Evolutionary conservation across 2,888 invertebrate genomes (phyloP).

Genomic region (Trachelus stipa): DNA sequence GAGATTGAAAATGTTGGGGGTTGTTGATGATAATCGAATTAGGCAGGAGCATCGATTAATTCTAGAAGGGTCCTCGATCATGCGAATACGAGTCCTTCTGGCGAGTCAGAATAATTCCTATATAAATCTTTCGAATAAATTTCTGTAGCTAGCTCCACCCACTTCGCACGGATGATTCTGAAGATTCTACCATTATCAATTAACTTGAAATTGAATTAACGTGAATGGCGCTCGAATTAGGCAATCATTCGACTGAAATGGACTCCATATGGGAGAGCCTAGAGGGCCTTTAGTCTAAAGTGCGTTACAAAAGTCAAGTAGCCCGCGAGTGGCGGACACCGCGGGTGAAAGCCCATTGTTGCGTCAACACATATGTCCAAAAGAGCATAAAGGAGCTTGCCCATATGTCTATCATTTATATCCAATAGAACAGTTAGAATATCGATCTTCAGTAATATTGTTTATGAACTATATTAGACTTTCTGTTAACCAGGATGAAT

Average conservation of each 20-base stretch:
- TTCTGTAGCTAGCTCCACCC: neutral
- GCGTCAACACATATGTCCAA: conserved; percentile 64
- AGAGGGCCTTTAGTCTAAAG: conserved; percentile 31
- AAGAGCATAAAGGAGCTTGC: conserved; percentile 51
- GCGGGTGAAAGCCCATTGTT: conserved; percentile 58
- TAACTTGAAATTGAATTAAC: conserved; percentile 52
- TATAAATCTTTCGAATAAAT: neutral
- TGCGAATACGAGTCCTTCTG: neutral
- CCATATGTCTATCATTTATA: conserved; percentile 18
- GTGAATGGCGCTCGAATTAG: conserved; percentile 36
- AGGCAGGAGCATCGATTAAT: neutral
- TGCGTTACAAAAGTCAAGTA: conserved; percentile 48
- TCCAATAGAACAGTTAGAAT: conserved; percentile 1
- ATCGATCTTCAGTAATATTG: neutral
- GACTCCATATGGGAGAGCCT: conserved; percentile 36
- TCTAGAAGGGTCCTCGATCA: neutral
- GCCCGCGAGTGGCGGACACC: conserved; percentile 32
- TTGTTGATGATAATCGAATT: neutral
- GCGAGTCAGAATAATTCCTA: neutral
- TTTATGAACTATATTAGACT: neutral
- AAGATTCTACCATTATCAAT: conserved; percentile 34
- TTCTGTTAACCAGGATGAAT: neutral
- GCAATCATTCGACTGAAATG: conserved; percentile 53
- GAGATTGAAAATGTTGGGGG: neutral
- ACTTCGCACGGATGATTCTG: neutral